Evolutionary conservation across 2,797 vertebrate species (phyloP), one percentile per base, ranked within the genome.

Genomic region (Parambassis ranga): DNA sequence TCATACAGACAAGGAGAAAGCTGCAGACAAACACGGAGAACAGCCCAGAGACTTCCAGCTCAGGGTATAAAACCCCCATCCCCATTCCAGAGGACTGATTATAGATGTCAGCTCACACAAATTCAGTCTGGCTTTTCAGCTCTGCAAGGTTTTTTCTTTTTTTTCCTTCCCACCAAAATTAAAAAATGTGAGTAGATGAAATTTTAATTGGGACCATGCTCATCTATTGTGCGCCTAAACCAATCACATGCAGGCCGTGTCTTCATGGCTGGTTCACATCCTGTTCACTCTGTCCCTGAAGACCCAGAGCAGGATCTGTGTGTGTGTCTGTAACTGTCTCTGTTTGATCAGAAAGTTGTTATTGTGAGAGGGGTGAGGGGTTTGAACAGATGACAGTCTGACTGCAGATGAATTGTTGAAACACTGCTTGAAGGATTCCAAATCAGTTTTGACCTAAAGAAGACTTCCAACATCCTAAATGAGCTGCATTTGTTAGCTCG

Each of bases 61-160:
- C 67, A 1, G 3, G 33, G 52, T 59, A 75, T 81, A 59, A 79
- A 75, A 75, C 66, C 50, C 50, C 58, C 39, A 61, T 76, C 14
- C 59, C 2, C 3, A 20, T 68, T 65, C 41, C 64, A 47, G 49
- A 69, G 65, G 65, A 77, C 42, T 65, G 75, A 77, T 86, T 81
- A 77, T 19, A 82, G 58, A 84, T 79, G 80, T 57, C 76, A 75
- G 62, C 39, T 38, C 41, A 19, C 48, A 66, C 52, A 79, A 56
- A 75, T 55, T 73, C 61, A 58, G 36, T 11, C 20, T 38, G 33
- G 38, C 56, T 65, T 65, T 65, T 50, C n/a, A 65, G 64, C 46
- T 41, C n/a, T 23, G 42, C 37, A 63, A 59, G 44, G 80, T 20
- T 42, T 53, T n/a, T 36, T 41, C 33, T 32, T 23, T 60, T 13